Evolutionary conservation across 2,113 vertebrate species (phyloP).

Genomic region (Albula goreensis): DNA sequence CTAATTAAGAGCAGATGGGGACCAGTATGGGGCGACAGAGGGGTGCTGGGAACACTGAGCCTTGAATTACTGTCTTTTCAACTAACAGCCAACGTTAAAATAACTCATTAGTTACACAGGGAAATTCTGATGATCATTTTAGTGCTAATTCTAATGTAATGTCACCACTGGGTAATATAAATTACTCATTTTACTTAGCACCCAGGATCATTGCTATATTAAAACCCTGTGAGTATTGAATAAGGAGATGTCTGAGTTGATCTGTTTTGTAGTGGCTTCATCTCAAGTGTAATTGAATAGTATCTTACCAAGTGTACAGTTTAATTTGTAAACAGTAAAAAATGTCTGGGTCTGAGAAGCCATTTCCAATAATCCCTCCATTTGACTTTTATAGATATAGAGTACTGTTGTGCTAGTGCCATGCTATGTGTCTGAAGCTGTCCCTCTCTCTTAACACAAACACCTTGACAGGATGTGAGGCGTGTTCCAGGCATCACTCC

Average conservation of each 20-base stretch:
- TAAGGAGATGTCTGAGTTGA: not conserved
- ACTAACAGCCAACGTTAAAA: slow-evolving; percentile 30
- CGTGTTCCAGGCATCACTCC: slow-evolving; percentile 81
- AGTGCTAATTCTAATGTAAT: slow-evolving; percentile 25
- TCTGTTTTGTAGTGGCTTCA: not conserved
- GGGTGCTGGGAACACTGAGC: not conserved
- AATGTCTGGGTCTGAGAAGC: not conserved
- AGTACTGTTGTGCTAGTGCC: too few species aligned
- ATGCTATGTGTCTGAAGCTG: not conserved
- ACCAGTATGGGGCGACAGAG: not conserved
- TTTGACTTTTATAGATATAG: not conserved
- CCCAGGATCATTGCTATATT: not conserved
- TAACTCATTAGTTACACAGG: slow-evolving; percentile 14
- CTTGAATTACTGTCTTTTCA: slow-evolving; percentile 3
- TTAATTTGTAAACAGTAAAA: not conserved
- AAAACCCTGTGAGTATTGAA: not conserved
- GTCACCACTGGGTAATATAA: slow-evolving; percentile 8
- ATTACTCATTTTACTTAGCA: not conserved
- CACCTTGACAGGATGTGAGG: slow-evolving; percentile 78
- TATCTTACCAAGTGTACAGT: not conserved
- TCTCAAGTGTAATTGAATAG: not conserved
- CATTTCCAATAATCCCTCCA: not conserved
- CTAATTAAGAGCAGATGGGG: slow-evolving; percentile 38
- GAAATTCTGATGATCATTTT: slow-evolving; percentile 16
- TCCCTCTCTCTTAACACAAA: not conserved